Evolutionary conservation across 2,888 invertebrate genomes (phyloP).

Genomic region (Zaprionus obscuricornis): DNA sequence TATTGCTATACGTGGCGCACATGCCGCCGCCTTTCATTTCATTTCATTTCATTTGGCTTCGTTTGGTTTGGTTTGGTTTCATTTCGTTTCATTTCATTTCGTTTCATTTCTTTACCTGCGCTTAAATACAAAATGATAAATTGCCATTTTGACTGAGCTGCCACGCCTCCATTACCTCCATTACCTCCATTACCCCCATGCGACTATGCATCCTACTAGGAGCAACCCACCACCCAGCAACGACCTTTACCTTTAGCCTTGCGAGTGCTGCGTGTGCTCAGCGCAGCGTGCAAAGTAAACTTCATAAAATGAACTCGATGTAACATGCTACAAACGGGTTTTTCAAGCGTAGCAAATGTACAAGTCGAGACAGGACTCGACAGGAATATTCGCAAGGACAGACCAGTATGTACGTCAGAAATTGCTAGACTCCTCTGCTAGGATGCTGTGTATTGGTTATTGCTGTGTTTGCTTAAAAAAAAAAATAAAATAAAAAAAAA

Average conservation of each 20-base stretch:
- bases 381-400: background rate
- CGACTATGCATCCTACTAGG: background rate
- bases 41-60: conserved; percentile 49
- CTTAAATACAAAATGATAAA: conserved; percentile 79
- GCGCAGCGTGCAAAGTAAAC: conserved; percentile 43
- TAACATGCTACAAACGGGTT: conserved; percentile 16
- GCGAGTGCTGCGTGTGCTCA: conserved; percentile 48
- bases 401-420: background rate
- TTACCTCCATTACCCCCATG: background rate
- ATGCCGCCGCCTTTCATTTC: conserved; percentile 71
- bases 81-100: conserved; percentile 41
- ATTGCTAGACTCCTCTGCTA: background rate
- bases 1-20: conserved; percentile 71
- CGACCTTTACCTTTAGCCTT: conserved; percentile 23
- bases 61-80: conserved; percentile 31
- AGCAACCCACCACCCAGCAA: conserved; percentile 12
- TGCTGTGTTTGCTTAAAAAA: conserved; percentile 47
- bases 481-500: no score
- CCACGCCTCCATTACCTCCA: conserved; percentile 21
- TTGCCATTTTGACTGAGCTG: conserved; percentile 77
- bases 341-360: conserved; percentile 16
- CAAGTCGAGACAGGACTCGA: conserved; percentile 1
- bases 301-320: conserved; percentile 47
- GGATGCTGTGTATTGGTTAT: conserved; percentile 31
- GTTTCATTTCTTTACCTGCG: conserved; percentile 56